These are phyloP conservation scores for Halcyon leucocephala DNA, from an alignment of 2,797 vertebrate species.

Conservation along the genomic window DNA sequence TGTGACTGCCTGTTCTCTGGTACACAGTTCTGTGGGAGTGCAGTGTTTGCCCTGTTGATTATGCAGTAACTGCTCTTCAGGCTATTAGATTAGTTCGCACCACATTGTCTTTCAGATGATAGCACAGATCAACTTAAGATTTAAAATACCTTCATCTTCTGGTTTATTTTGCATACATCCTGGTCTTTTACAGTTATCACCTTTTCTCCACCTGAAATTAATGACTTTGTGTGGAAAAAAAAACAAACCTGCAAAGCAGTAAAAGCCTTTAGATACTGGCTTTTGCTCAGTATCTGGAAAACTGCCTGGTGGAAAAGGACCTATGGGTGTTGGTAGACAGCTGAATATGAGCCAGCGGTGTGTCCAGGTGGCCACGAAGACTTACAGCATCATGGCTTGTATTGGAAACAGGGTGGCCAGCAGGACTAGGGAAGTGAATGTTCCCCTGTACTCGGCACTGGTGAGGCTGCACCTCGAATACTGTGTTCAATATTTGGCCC, in stretches of 20 bases:
- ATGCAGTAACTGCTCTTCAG: not conserved
- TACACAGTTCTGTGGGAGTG: not conserved
- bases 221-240: not conserved
- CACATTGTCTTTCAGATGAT: not conserved
- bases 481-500: too few species aligned
- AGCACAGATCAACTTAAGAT: not conserved
- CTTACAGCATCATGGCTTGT: too few species aligned
- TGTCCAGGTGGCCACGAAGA: too few species aligned
- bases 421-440: too few species aligned
- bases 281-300: not conserved
- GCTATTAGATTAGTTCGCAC: not conserved
- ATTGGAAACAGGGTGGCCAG: too few species aligned
- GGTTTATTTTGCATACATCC: not conserved
- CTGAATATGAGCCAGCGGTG: too few species aligned
- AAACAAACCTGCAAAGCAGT: accelerated
- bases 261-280: not conserved
- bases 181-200: not conserved
- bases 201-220: not conserved
- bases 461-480: too few species aligned
- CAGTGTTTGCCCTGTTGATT: not conserved
- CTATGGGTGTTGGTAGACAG: too few species aligned
- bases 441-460: too few species aligned
- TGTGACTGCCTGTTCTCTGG: not conserved
- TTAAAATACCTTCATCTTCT: not conserved
- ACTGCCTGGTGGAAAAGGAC: too few species aligned